Base-by-base conservation (phyloP, 2,797 vertebrate species). In the Yasuhikotakia modesta region DNA sequence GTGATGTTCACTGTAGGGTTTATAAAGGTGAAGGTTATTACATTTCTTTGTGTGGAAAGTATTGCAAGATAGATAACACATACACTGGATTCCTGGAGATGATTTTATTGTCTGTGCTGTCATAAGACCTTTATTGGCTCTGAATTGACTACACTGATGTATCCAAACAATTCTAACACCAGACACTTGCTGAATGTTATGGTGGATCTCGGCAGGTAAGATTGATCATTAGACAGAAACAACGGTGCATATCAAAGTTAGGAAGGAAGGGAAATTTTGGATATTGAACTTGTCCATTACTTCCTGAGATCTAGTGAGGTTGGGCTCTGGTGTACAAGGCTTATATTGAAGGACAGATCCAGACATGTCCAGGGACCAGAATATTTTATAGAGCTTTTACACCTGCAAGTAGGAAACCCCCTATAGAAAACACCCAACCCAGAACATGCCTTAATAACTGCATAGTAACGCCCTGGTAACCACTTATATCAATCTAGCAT, bases 21-120 rank as follows among this genome's bases (percentile, higher is more conserved):
- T 64, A 52, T 46, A 22, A n/a, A 58, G 64, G 53, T 76, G 46
- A 22, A 68, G 53, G 48, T 76, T 76, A 76, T 76, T 76, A 22
- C 13, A 22, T 76, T 68, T 67, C 64, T 76, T 76, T 68, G 65
- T 68, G 52, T 16, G 45, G 27, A 39, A 58, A 58, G 64, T 68
- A 68, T 58, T 76, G 74, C 22, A 2, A 45, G 70, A 21, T 10
- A 27, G 32, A 76, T 60, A 58, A 50, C 43, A 73, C 22, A 73
- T 19, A 55, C 32, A 43, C 13, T 55, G 55, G 14, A 27, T 64
- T 70, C 32, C 32, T 35, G 66, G 19, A 60, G 13, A 45, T 52
- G 64, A 27, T 43, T 57, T 52, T 53, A 16, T 24, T 39, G 66
- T 73, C 50, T 53, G 22, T 63, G 22, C 52, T 57, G 27, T 70